A percentile compares a stretch with the other conserved stretches of the same genome.
phyloP scores from a whole-genome alignment of 2,113 vertebrate species.

The Ailurus styani region DNA sequence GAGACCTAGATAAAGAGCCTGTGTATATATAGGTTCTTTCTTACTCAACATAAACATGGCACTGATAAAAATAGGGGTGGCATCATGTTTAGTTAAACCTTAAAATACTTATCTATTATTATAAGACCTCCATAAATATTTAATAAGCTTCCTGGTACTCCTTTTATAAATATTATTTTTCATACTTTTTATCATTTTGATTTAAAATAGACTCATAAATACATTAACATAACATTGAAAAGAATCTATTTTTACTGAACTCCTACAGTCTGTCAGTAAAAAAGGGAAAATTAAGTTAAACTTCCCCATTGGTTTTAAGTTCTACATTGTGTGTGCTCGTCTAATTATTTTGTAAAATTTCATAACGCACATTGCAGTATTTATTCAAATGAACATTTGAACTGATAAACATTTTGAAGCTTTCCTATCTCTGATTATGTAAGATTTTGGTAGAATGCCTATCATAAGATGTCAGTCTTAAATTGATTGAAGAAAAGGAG shows the following conservation, averaged over 20 bases:
- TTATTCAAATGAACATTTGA: neutral
- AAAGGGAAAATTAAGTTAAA: neutral
- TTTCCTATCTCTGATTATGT: neutral
- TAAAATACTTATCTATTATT: neutral
- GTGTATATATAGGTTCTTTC: neutral
- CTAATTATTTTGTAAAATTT: neutral
- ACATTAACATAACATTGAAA: conserved; percentile 5
- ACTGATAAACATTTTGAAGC: neutral
- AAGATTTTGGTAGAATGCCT: neutral
- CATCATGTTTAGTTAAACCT: neutral
- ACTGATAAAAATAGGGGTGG: neutral
- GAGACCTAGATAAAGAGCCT: neutral
- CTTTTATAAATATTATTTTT: neutral
- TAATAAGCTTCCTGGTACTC: neutral
- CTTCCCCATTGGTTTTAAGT: neutral
- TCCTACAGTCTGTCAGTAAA: neutral
- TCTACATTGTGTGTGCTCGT: neutral
- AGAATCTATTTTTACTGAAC: neutral
- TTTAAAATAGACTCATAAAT: conserved; percentile 36
- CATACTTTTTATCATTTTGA: neutral
- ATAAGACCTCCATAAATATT: neutral
- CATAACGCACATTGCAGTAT: neutral
- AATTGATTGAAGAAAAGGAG: neutral
- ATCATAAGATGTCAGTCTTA: neutral
- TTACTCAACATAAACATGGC: neutral